phyloP scores from a whole-genome alignment of 1,140 invertebrate genomes.

The Mya arenaria region DNA sequence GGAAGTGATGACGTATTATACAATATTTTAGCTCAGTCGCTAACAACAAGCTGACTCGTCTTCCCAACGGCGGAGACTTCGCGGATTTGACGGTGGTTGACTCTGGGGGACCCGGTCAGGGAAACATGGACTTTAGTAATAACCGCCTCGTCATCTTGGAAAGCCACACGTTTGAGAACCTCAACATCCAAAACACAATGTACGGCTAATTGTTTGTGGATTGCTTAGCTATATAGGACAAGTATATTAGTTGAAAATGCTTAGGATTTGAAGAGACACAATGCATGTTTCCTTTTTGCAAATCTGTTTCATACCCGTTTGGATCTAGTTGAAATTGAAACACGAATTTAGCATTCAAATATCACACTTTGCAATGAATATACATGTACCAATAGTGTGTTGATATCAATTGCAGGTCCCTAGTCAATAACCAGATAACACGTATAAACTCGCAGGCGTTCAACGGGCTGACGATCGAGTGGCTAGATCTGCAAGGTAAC shows the following conservation, averaged over 20 bases:
- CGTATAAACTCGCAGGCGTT: slow-evolving; percentile 59
- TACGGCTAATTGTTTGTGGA: slow-evolving; percentile 57
- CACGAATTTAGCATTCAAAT: too few relatives aligned
- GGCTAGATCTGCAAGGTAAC: slow-evolving; percentile 28
- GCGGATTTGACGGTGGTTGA: slow-evolving; percentile 50
- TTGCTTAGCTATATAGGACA: too few relatives aligned
- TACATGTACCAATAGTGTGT: too few relatives aligned
- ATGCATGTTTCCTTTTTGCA: too few relatives aligned
- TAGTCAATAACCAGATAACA: slow-evolving; percentile 62
- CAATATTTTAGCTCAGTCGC: slow-evolving; percentile 58
- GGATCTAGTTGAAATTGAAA: too few relatives aligned
- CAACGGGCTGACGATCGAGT: slow-evolving; percentile 23
- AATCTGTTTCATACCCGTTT: too few relatives aligned
- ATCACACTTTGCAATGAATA: too few relatives aligned
- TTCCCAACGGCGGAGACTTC: slow-evolving; percentile 70
- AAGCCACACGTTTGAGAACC: slow-evolving; percentile 58
- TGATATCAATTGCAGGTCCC: slow-evolving; percentile 51
- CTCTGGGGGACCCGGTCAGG: not conserved
- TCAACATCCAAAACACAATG: too few relatives aligned
- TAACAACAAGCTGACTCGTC: slow-evolving; percentile 63
- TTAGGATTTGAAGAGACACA: too few relatives aligned
- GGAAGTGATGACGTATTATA: too few relatives aligned
- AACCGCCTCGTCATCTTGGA: slow-evolving; percentile 64
- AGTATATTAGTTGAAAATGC: too few relatives aligned
- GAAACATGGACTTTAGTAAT: slow-evolving; percentile 43